These are phyloP conservation scores for Sinocyclocheilus maitianheensis DNA, from an alignment of 2,113 vertebrate species.

Conservation along the genomic window DNA sequence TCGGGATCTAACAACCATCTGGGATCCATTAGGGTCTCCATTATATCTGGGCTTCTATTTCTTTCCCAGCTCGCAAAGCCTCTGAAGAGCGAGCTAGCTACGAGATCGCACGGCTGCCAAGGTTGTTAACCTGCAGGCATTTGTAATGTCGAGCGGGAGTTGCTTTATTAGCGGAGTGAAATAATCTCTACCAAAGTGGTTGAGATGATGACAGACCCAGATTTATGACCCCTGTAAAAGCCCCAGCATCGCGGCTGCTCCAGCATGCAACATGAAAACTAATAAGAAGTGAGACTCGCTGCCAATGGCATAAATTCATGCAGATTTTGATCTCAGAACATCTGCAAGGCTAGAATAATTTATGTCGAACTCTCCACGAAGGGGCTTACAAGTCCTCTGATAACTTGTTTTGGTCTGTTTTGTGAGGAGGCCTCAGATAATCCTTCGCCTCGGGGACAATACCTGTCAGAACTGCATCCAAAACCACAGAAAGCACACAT, in stretches of 20 bases:
- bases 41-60: constrained; percentile 49
- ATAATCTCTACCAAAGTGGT: constrained; percentile 49
- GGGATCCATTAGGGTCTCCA: constrained; percentile 57
- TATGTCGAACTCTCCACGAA: constrained; percentile 64
- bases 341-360: constrained; percentile 71
- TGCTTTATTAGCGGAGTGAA: constrained; percentile 54
- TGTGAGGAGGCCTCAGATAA: constrained; percentile 50
- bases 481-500: constrained; percentile 40
- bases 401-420: constrained; percentile 59
- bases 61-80: constrained; percentile 44
- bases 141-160: constrained; percentile 59
- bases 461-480: constrained; percentile 48
- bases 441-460: constrained; percentile 32
- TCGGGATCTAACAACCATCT: constrained; percentile 51
- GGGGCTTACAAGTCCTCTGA: constrained; percentile 54
- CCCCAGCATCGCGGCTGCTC: constrained; percentile 53
- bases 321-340: constrained; percentile 73
- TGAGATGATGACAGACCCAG: constrained; percentile 49
- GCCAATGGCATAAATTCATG: constrained; percentile 72
- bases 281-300: constrained; percentile 63
- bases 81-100: constrained; percentile 44
- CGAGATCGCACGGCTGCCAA: constrained; percentile 54
- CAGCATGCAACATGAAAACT: constrained; percentile 64
- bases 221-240: constrained; percentile 59
- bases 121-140: constrained; percentile 61